These are phyloP conservation scores for Lycaon pictus DNA, from an alignment of 2,113 vertebrate species.

Conservation along the genomic window DNA sequence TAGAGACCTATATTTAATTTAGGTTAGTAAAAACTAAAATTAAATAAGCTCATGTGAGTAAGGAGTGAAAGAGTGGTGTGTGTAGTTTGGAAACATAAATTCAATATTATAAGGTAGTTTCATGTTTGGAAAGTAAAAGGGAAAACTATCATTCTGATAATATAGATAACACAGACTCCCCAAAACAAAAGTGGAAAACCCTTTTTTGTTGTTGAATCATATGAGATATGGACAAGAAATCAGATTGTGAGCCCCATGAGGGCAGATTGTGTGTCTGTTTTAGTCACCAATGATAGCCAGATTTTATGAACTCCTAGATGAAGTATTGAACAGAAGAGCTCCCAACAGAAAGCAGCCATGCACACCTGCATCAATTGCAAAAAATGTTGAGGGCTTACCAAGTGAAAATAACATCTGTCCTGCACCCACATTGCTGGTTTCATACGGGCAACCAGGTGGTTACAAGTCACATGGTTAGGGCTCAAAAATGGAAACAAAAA, in stretches of 20 bases:
- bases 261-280: neutral
- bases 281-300: neutral
- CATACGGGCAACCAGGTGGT: neutral
- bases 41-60: neutral
- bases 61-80: neutral
- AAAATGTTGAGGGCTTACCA: neutral
- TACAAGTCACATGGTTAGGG: neutral
- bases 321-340: neutral
- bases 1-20: neutral
- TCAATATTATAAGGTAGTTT: neutral
- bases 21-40: neutral
- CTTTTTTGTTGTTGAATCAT: neutral
- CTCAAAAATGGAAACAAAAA: neutral
- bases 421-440: neutral
- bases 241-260: neutral
- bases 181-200: neutral
- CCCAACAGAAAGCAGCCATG: neutral
- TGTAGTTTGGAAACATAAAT: slow-evolving; percentile 18
- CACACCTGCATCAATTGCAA: neutral
- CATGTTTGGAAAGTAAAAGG: neutral
- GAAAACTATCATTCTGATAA: neutral
- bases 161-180: neutral
- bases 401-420: neutral
- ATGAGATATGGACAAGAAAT: neutral
- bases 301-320: neutral